A percentile compares a stretch with the other conserved stretches of the same genome.
Conservation (phyloP, 2,797 vertebrate genomes). For the Pangasius macronema region DNA sequence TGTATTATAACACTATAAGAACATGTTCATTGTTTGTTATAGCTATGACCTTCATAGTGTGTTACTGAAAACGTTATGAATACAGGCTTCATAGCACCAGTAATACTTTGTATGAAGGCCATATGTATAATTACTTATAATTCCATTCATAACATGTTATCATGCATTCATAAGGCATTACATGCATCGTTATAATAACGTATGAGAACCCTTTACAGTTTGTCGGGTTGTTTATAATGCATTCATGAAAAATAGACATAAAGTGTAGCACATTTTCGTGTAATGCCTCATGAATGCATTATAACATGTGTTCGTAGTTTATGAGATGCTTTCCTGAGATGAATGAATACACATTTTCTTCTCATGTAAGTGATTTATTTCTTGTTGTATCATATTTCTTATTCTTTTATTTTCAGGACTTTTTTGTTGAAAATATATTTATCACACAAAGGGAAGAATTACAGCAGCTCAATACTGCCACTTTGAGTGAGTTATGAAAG, state of each 20-base stretch:
- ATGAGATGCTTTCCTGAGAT: not conserved
- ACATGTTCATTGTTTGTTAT: not conserved
- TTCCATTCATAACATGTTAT: not conserved
- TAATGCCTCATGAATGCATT: not conserved
- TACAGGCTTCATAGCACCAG: not conserved
- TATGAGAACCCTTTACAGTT: not conserved
- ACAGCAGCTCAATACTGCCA: not conserved
- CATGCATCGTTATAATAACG: not conserved
- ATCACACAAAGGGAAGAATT: not conserved
- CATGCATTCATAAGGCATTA: not conserved
- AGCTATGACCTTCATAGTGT: not conserved
- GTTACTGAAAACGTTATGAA: not conserved
- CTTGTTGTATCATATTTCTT: not conserved
- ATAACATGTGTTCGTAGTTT: not conserved
- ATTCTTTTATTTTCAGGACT: not conserved
- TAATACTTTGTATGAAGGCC: not conserved
- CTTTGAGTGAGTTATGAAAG: not conserved
- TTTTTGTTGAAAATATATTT: not conserved
- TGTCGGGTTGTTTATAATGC: not conserved
- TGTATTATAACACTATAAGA: not conserved
- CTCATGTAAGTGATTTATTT: not conserved
- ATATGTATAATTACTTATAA: not conserved
- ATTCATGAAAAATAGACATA: not conserved
- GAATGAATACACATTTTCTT: not conserved
- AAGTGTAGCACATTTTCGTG: not conserved